These are phyloP conservation scores for Homarus americanus DNA, from an alignment of 1,140 invertebrate genomes.

Conservation along the genomic window DNA sequence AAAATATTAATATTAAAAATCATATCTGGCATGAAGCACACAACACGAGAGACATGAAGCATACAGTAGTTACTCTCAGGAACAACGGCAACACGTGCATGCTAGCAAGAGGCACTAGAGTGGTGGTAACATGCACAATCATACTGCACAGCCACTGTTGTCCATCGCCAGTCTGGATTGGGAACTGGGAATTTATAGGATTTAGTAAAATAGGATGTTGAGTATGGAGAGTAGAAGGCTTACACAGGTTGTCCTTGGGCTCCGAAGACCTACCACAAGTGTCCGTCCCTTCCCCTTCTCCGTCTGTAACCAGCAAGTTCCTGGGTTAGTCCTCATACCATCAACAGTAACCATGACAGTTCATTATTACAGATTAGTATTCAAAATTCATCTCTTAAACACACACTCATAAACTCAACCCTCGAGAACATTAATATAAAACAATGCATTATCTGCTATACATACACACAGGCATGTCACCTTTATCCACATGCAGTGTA, in stretches of 20 bases:
- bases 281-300: constrained; percentile 66
- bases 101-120: neutral
- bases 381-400: neutral
- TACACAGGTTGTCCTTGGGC: constrained; percentile 66
- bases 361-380: neutral
- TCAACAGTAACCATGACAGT: neutral
- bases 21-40: neutral
- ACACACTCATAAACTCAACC: neutral
- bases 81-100: neutral
- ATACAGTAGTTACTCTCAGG: neutral
- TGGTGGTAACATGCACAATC: neutral
- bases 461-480: neutral
- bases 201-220: constrained; percentile 22
- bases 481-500: neutral
- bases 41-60: neutral
- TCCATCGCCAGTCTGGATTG: constrained; percentile 51
- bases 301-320: constrained; percentile 51
- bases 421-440: neutral
- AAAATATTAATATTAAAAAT: neutral
- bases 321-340: constrained; percentile 21
- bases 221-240: constrained; percentile 63
- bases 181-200: constrained; percentile 29
- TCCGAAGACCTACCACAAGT: constrained; percentile 72
- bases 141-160: constrained; percentile 37
- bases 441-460: neutral